Percentiles rank a stretch among this genome's conserved stretches.
phyloP scores from a whole-genome alignment of 2,888 invertebrate species.

The Stegana nigrithorax region DNA sequence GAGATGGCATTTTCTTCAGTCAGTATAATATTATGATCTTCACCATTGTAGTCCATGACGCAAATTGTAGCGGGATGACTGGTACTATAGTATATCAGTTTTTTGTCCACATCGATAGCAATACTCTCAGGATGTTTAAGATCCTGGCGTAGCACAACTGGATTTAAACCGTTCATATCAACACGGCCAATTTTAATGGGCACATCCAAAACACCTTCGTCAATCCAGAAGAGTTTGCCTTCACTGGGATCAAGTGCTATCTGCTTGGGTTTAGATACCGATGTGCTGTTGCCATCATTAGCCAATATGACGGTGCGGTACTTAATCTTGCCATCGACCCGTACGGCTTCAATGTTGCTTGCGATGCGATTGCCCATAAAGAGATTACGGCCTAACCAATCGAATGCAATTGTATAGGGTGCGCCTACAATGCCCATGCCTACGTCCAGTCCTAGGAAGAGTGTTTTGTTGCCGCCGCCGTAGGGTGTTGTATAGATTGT shows the following conservation, averaged over 20 bases:
- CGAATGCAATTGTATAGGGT: slow-evolving; percentile 91
- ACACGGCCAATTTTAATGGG: slow-evolving; percentile 90
- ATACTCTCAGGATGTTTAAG: slow-evolving; percentile 82
- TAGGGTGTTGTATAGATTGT: slow-evolving; percentile 88
- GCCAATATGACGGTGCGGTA: slow-evolving; percentile 87
- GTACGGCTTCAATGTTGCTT: slow-evolving; percentile 90
- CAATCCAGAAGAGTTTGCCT: slow-evolving; percentile 96
- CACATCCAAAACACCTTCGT: slow-evolving; percentile 91
- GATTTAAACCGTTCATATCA: slow-evolving; percentile 91
- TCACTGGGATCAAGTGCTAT: slow-evolving; percentile 93
- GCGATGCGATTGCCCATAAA: slow-evolving; percentile 91
- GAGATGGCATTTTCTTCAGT: slow-evolving; percentile 79
- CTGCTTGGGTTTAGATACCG: slow-evolving; percentile 88
- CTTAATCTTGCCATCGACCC: slow-evolving; percentile 85
- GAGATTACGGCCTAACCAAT: slow-evolving; percentile 96
- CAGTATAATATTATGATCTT: slow-evolving; percentile 76
- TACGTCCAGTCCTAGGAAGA: slow-evolving; percentile 82
- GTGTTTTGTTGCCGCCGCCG: slow-evolving; percentile 85
- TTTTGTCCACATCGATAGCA: slow-evolving; percentile 84
- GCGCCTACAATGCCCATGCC: slow-evolving; percentile 92
- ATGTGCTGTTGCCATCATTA: slow-evolving; percentile 87
- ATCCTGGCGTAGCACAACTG: slow-evolving; percentile 78
- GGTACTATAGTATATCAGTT: slow-evolving; percentile 89
- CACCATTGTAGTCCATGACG: slow-evolving; percentile 80
- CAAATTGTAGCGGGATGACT: slow-evolving; percentile 79